phyloP scores from a whole-genome alignment of 2,888 invertebrate genomes.

The Caenorhabditis virilis region DNA sequence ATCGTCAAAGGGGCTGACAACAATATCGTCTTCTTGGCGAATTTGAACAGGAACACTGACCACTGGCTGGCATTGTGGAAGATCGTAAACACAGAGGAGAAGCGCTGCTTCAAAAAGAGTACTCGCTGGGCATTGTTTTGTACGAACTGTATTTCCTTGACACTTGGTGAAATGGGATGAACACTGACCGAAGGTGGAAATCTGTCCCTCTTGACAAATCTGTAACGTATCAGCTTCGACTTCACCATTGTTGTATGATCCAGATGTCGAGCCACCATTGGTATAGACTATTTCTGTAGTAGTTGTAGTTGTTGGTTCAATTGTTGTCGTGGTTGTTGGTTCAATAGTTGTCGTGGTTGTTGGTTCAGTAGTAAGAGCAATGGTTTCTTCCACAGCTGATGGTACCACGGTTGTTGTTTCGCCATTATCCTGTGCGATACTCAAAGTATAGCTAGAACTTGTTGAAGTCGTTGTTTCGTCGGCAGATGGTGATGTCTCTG shows the following conservation, averaged over 20 bases:
- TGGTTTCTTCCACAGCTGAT: too few relatives aligned
- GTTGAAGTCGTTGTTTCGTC: too few relatives aligned
- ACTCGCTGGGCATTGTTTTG: slow-evolving; percentile 43
- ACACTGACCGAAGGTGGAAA: slow-evolving; percentile 31
- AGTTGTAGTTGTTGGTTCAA: slow-evolving; percentile 3
- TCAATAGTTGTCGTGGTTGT: too few relatives aligned
- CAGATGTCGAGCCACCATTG: too few relatives aligned
- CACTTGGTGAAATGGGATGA: slow-evolving; percentile 37
- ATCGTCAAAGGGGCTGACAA: slow-evolving; percentile 28
- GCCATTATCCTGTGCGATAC: too few relatives aligned
- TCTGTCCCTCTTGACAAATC: slow-evolving; percentile 29
- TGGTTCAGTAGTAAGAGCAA: too few relatives aligned
- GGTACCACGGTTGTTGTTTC: too few relatives aligned
- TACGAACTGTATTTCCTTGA: slow-evolving; percentile 15
- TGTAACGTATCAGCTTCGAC: too few relatives aligned
- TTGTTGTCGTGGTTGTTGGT: slow-evolving; percentile 10
- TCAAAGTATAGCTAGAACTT: too few relatives aligned
- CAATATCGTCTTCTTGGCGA: slow-evolving; percentile 4
- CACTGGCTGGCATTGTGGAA: slow-evolving; percentile 37
- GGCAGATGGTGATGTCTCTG: too few relatives aligned
- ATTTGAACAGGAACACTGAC: slow-evolving; percentile 9
- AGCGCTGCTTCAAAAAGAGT: slow-evolving; percentile 44
- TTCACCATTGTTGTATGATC: too few relatives aligned
- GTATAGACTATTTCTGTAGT: too few relatives aligned
- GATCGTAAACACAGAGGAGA: slow-evolving; percentile 45